These are phyloP conservation scores for Syngnathus typhle DNA, from an alignment of 2,113 vertebrate genomes.

Conservation along the genomic window DNA sequence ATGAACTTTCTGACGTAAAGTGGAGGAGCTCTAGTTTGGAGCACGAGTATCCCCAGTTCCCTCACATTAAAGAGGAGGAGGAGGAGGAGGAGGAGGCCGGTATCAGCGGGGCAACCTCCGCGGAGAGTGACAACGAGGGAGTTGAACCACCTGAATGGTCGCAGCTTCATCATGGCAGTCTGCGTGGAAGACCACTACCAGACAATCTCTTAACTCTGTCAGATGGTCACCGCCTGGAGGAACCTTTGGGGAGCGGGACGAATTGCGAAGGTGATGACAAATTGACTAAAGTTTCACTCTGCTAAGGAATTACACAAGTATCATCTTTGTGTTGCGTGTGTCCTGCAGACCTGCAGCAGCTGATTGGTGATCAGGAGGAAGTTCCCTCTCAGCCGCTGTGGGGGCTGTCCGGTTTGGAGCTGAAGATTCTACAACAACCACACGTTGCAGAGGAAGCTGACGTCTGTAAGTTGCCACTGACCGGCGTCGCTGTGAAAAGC, in stretches of 20 bases:
- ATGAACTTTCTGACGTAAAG: no score
- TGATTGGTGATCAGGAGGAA: not conserved
- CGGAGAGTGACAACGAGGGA: not conserved
- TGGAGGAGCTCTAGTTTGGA: not conserved
- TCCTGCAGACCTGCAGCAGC: slow-evolving; percentile 1
- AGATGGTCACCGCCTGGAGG: not conserved
- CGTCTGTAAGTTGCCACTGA: not conserved
- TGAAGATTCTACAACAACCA: not conserved
- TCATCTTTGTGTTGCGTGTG: not conserved
- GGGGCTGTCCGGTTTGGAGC: not conserved
- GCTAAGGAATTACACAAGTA: no score
- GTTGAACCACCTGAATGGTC: not conserved
- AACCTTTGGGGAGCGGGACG: not conserved
- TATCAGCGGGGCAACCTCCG: not conserved
- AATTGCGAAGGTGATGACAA: not conserved
- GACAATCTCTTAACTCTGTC: not conserved
- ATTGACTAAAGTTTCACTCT: not conserved
- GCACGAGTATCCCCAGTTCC: not conserved
- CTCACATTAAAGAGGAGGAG: not conserved
- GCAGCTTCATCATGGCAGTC: not conserved
- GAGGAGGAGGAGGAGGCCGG: not conserved
- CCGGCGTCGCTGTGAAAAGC: not conserved
- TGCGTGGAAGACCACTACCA: not conserved
- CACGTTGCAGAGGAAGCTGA: not conserved
- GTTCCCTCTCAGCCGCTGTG: not conserved